Percentiles rank a stretch among this genome's conserved stretches.
Evolutionary conservation across 2,888 invertebrate species (phyloP).

Genomic region (Amiota mariae): DNA sequence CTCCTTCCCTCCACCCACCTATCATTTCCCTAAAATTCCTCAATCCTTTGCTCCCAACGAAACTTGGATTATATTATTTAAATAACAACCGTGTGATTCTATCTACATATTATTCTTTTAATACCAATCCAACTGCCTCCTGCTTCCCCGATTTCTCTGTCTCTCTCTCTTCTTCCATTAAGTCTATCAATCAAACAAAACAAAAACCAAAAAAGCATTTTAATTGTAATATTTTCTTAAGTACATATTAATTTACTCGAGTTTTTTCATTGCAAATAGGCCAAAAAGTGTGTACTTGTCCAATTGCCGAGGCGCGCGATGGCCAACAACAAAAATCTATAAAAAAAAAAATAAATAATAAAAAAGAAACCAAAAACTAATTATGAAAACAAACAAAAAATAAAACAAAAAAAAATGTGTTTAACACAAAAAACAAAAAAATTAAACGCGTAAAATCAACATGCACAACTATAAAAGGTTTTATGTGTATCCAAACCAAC

Average conservation of each 20-base stretch:
- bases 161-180: slow-evolving; percentile 31
- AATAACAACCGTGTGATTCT: not conserved
- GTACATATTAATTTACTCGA: slow-evolving; percentile 72
- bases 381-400: slow-evolving; percentile 47
- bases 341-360: slow-evolving; percentile 64
- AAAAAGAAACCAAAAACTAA: slow-evolving; percentile 48
- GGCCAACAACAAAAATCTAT: slow-evolving; percentile 71
- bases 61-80: too few relatives aligned
- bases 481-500: not conserved
- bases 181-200: slow-evolving; percentile 38
- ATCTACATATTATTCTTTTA: not conserved
- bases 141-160: not conserved
- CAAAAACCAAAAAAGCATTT: slow-evolving; percentile 48
- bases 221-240: slow-evolving; percentile 49
- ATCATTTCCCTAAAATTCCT: not conserved
- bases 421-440: slow-evolving; percentile 47
- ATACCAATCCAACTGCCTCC: not conserved
- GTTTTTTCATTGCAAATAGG: slow-evolving; percentile 74
- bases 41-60: not conserved
- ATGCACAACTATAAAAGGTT: not conserved
- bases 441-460: slow-evolving; percentile 9
- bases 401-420: slow-evolving; percentile 50
- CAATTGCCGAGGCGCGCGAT: slow-evolving; percentile 75
- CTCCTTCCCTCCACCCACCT: not conserved
- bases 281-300: slow-evolving; percentile 75